Evolutionary conservation across 2,797 vertebrate species (phyloP).

Genomic region (Tragelaphus eurycerus): DNA sequence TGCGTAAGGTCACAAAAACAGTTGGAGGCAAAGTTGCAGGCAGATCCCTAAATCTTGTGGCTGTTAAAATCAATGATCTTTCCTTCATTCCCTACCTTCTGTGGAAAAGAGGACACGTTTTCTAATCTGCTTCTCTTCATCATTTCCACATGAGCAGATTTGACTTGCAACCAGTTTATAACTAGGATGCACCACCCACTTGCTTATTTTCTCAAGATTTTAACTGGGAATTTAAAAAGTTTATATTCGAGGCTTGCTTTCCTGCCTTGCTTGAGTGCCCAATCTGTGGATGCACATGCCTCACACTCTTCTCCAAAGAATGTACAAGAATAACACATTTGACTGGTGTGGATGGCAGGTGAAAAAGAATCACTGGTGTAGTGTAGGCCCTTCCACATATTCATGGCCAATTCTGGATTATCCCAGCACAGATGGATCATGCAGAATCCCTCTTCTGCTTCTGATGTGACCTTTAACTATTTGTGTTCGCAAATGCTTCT

Average conservation of each 20-base stretch:
- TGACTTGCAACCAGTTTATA: conserved; percentile 32
- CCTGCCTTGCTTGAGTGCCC: conserved; percentile 61
- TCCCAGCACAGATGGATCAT: conserved; percentile 66
- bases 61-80: neutral
- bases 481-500: conserved; percentile 61
- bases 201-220: conserved; percentile 66
- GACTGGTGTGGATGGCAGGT: conserved; percentile 70
- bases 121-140: conserved; percentile 3
- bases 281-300: conserved; percentile 63
- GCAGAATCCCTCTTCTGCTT: conserved; percentile 42
- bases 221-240: conserved; percentile 52
- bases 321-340: conserved; percentile 73
- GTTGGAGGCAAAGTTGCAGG: conserved; percentile 10
- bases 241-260: conserved; percentile 58
- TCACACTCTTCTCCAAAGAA: conserved; percentile 64
- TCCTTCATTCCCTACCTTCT: neutral
- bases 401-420: conserved; percentile 72
- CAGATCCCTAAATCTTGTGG: neutral
- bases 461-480: conserved; percentile 70
- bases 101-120: neutral
- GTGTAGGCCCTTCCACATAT: conserved; percentile 53
- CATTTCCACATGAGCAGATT: conserved; percentile 1
- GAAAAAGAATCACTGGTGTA: conserved; percentile 64
- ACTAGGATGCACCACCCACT: neutral
- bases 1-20: neutral